Evolutionary conservation across 2,113 vertebrate genomes (phyloP).

Genomic region (Bombycilla garrulus): DNA sequence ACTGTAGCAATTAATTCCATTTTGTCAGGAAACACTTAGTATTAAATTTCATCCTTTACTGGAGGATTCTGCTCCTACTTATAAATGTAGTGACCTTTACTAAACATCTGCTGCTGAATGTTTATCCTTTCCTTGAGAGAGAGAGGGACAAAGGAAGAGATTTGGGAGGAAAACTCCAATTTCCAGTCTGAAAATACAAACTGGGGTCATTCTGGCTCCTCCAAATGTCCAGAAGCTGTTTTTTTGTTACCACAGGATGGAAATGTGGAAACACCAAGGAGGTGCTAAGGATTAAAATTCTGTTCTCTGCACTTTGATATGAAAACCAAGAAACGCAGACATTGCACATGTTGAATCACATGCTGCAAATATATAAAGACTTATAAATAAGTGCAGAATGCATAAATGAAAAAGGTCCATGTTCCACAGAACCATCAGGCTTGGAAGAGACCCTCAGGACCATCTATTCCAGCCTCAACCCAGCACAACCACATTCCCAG

Average conservation of each 20-base stretch:
- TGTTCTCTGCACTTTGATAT: neutral
- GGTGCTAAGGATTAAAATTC: neutral
- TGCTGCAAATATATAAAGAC: neutral
- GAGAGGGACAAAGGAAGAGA: neutral
- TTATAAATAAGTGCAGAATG: neutral
- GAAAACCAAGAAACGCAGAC: neutral
- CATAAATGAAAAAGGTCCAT: neutral
- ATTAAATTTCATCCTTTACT: neutral
- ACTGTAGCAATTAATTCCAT: neutral
- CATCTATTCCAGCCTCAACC: neutral
- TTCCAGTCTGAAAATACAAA: neutral
- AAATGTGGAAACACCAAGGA: neutral
- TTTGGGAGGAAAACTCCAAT: neutral
- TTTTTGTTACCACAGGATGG: neutral
- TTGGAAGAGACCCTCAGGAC: neutral
- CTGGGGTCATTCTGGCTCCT: neutral
- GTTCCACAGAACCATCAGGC: neutral
- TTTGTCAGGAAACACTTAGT: neutral
- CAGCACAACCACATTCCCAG: neutral
- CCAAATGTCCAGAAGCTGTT: neutral
- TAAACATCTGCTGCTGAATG: neutral
- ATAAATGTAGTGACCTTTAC: slow-evolving; percentile 21
- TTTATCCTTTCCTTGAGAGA: neutral
- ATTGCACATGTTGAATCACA: neutral
- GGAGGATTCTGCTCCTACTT: neutral